A percentile compares a stretch with the other conserved stretches of the same genome.
phyloP scores from a whole-genome alignment of 2,888 invertebrate genomes.

The Drosophila aldrichi region DNA sequence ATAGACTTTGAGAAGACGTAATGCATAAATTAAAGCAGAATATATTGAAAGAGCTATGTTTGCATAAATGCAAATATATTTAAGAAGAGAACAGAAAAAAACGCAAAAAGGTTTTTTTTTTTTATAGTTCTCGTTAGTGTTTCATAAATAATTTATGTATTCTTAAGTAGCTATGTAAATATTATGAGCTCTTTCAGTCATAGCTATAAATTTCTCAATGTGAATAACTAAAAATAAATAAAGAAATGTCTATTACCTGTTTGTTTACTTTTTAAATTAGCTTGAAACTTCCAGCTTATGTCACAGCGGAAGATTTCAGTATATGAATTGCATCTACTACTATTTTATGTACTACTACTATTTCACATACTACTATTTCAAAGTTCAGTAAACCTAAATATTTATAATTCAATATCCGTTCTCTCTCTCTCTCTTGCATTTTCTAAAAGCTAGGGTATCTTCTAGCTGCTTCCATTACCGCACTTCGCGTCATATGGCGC shows the following conservation, averaged over 20 bases:
- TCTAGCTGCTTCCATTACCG: too few species aligned
- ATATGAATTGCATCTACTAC: background rate
- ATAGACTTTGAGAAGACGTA: background rate
- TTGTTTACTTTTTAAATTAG: background rate
- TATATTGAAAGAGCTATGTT: background rate
- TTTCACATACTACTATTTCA: too few species aligned
- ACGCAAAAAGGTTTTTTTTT: background rate
- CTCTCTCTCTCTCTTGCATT: background rate
- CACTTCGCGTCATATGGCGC: constrained; percentile 18
- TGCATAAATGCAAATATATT: constrained; percentile 1
- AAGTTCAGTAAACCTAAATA: background rate
- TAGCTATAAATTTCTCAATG: too few species aligned
- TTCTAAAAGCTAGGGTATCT: background rate
- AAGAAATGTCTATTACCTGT: background rate
- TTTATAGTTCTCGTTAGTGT: background rate
- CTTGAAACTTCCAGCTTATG: background rate
- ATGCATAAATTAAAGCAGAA: background rate
- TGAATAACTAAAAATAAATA: background rate
- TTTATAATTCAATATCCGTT: background rate
- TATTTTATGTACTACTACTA: too few species aligned
- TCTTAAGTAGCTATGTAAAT: background rate
- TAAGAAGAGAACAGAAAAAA: background rate
- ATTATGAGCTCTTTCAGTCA: background rate
- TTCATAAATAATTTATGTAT: background rate
- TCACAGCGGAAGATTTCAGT: background rate